A percentile compares a stretch with the other conserved stretches of the same genome.
Evolutionary conservation across 1,140 invertebrate genomes (phyloP).

Genomic region (Drosophila seguyi): DNA sequence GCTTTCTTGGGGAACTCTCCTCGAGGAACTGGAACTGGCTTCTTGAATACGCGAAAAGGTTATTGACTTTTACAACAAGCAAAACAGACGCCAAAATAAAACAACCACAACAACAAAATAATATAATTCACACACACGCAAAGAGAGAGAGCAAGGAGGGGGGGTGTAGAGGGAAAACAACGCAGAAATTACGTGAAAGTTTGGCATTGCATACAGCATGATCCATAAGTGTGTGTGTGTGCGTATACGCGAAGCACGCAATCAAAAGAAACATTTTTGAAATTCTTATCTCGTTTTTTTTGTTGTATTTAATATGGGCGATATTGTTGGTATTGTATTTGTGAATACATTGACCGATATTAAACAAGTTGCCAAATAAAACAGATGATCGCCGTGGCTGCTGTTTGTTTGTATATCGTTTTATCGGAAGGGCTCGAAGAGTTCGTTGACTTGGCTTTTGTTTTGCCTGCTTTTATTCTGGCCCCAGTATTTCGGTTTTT

Average conservation of each 20-base stretch:
- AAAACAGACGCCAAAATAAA: constrained; percentile 73
- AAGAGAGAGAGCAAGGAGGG: constrained; percentile 13
- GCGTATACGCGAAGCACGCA: constrained; percentile 53
- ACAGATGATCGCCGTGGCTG: constrained; percentile 42
- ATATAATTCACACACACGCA: constrained; percentile 75
- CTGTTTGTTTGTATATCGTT: constrained; percentile 10
- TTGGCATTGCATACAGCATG: constrained; percentile 70
- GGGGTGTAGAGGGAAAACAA: constrained; percentile 33
- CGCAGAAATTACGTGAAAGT: constrained; percentile 83
- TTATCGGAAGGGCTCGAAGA: constrained; percentile 58
- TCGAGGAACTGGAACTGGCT: constrained; percentile 63
- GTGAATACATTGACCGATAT: constrained; percentile 84
- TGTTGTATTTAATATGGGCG: constrained; percentile 36
- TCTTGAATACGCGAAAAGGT: constrained; percentile 79
- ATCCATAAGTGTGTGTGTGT: constrained; percentile 11
- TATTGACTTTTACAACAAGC: constrained; percentile 81
- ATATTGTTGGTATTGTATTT: constrained; percentile 31
- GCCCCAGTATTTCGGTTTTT: background rate
- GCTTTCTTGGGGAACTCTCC: constrained; percentile 47
- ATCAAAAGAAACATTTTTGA: constrained; percentile 76
- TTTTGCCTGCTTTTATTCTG: constrained; percentile 32
- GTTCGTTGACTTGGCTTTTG: constrained; percentile 72
- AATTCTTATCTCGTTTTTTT: constrained; percentile 80
- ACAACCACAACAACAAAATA: constrained; percentile 54
- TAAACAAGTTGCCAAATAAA: constrained; percentile 75